These are phyloP conservation scores for Poecilus cupreus DNA, from an alignment of 2,888 invertebrate genomes.

Conservation along the genomic window DNA sequence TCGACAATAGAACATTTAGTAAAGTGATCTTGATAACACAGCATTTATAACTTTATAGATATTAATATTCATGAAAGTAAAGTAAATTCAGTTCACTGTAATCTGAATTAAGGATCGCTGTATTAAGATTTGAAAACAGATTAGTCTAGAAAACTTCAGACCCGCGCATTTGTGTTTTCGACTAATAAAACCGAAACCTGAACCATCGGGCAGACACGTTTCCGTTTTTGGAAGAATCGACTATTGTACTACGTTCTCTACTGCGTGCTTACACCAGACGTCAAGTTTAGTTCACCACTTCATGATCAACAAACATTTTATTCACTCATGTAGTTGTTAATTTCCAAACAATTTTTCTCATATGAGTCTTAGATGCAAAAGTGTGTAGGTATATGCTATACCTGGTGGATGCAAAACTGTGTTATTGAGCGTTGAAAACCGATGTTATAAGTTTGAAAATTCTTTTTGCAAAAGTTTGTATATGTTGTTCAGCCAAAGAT, in stretches of 20 bases:
- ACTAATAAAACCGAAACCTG: slow-evolving; percentile 32
- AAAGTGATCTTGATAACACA: background rate
- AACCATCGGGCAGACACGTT: slow-evolving; percentile 45
- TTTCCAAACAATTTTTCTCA: no score
- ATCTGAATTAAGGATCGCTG: background rate
- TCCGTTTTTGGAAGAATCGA: slow-evolving; percentile 51
- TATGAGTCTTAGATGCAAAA: no score
- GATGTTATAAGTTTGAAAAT: no score
- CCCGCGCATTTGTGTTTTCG: slow-evolving; percentile 21
- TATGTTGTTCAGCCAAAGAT: no score
- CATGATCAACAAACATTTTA: background rate
- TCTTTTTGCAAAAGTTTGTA: no score
- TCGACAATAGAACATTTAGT: no score
- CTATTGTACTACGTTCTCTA: slow-evolving; percentile 52
- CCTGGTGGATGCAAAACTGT: no score
- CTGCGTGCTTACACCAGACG: background rate
- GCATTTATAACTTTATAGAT: background rate
- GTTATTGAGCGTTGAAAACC: no score
- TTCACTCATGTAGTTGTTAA: no score
- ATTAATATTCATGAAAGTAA: slow-evolving; percentile 1
- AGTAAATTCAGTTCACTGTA: background rate
- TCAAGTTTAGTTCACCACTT: background rate
- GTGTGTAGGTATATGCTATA: no score
- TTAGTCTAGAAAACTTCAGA: slow-evolving; percentile 41
- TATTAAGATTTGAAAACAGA: background rate